Base-by-base conservation (phyloP, 2,113 vertebrate species). In the Python bivittatus region DNA sequence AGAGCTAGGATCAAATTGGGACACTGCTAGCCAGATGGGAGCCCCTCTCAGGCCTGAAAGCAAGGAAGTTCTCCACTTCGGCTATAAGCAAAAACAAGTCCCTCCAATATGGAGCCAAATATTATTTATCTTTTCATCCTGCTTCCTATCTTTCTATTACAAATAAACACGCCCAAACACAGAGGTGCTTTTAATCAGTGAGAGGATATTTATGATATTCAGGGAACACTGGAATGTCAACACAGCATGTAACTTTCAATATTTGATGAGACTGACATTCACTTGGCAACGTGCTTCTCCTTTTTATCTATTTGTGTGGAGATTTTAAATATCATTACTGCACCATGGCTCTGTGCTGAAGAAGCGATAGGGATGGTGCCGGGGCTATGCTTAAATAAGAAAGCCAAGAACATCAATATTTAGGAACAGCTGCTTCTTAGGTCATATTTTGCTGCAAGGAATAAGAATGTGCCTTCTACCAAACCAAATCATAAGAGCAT, bases 251-350 rank as follows among this genome's bases (percentile, higher is more conserved):
- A 89, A 85, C 72, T 20, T 42, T 88, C 33, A 22, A 42, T 88
- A 61, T 84, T 91, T 88, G 68, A 38, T 56, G 61, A 84, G 56
- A 61, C 68, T 91, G 68, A 91, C 89, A 53, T 61, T 91, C 38
- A 83, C 72, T 61, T 91, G 25, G 17, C 52, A 61, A 54, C 42
- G 57, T 54, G 23, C 42, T n/a, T 44, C 33, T 38, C 0, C n/a
- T 6, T 72, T 13, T 83, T 64, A 91, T 83, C 64, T 54, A 53
- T 91, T 83, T 88, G n/a, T 42, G 84, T 79, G 84, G 38, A 53
- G 56, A 91, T 22, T 42, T 4, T 91, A 91, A 54, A 53, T 84
- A n/a, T 52, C 9, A 64, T 15, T 33, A 72, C 22, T 48, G 60
- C 11, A 64, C 48, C 44, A n/a, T 44, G 29, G 15, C 60, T 56